phyloP scores from a whole-genome alignment of 1,140 invertebrate genomes.

The Zaprionus inermis region DNA sequence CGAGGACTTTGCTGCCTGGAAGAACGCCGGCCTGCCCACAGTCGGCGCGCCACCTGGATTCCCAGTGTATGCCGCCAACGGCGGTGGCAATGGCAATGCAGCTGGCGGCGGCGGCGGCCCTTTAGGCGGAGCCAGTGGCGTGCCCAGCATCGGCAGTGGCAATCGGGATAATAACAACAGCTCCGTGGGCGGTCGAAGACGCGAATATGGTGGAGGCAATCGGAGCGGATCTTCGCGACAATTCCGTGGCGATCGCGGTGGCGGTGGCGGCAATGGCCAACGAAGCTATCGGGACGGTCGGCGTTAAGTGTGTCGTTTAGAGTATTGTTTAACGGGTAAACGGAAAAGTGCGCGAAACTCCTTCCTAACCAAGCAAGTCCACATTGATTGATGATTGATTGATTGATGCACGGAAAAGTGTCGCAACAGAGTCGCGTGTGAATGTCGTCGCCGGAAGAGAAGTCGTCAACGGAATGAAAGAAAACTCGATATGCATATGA shows the following conservation, averaged over 20 bases:
- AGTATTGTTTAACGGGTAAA: slow-evolving; percentile 47
- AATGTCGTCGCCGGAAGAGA: neutral
- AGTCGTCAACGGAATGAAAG: slow-evolving; percentile 11
- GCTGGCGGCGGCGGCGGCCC: slow-evolving; percentile 34
- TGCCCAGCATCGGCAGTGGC: slow-evolving; percentile 49
- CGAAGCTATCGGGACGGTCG: slow-evolving; percentile 74
- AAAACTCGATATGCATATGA: slow-evolving; percentile 1
- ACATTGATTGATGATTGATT: slow-evolving; percentile 1
- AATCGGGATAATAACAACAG: slow-evolving; percentile 71
- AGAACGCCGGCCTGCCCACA: slow-evolving; percentile 86
- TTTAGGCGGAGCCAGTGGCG: slow-evolving; percentile 19
- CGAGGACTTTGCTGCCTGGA: slow-evolving; percentile 94
- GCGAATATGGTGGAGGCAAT: slow-evolving; percentile 64
- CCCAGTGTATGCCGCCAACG: slow-evolving; percentile 62
- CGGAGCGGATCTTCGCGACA: slow-evolving; percentile 62
- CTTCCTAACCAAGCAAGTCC: neutral
- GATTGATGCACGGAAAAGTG: slow-evolving; percentile 39
- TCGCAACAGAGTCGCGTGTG: slow-evolving; percentile 51
- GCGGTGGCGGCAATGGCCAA: slow-evolving; percentile 61
- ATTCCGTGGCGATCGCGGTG: slow-evolving; percentile 61
- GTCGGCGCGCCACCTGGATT: slow-evolving; percentile 71
- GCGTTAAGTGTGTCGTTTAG: slow-evolving; percentile 53
- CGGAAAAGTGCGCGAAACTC: slow-evolving; percentile 55
- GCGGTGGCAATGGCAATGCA: slow-evolving; percentile 56
- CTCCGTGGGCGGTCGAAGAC: slow-evolving; percentile 67